A percentile compares a stretch with the other conserved stretches of the same genome.
Conservation (phyloP, 1,140 invertebrate species). For the Chlorops oryzae region DNA sequence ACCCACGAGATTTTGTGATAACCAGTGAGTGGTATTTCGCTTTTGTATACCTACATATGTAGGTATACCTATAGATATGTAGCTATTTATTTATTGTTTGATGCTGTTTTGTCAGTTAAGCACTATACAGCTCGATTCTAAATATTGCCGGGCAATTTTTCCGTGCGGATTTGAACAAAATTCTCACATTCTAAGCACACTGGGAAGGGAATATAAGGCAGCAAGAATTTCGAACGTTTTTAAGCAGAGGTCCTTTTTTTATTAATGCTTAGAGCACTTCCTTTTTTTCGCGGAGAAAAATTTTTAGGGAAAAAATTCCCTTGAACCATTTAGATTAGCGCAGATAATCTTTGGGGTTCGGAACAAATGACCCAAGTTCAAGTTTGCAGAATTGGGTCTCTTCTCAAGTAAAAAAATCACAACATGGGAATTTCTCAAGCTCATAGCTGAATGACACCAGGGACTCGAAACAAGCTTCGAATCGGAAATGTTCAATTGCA, state of each 20-base stretch:
- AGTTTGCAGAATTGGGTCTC: too few species aligned
- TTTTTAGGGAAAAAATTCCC: too few species aligned
- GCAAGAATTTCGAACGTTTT: constrained; percentile 1
- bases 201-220: neutral
- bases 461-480: too few species aligned
- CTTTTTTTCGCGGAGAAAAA: too few species aligned
- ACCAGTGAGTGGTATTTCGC: neutral
- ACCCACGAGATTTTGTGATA: neutral
- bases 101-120: neutral
- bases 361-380: too few species aligned
- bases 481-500: too few species aligned
- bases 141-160: neutral
- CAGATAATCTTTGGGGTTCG: too few species aligned
- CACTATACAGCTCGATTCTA: constrained; percentile 2
- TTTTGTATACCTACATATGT: neutral
- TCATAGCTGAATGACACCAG: too few species aligned
- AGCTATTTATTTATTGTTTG: neutral
- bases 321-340: too few species aligned
- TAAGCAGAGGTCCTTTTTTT: constrained; percentile 2
- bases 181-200: constrained; percentile 4
- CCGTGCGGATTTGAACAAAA: neutral
- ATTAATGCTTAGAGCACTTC: neutral
- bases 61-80: neutral
- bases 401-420: too few species aligned
- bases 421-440: too few species aligned